A percentile compares a stretch with the other conserved stretches of the same genome.
phyloP scores from a whole-genome alignment of 2,113 vertebrate genomes.

The Sapajus apella region DNA sequence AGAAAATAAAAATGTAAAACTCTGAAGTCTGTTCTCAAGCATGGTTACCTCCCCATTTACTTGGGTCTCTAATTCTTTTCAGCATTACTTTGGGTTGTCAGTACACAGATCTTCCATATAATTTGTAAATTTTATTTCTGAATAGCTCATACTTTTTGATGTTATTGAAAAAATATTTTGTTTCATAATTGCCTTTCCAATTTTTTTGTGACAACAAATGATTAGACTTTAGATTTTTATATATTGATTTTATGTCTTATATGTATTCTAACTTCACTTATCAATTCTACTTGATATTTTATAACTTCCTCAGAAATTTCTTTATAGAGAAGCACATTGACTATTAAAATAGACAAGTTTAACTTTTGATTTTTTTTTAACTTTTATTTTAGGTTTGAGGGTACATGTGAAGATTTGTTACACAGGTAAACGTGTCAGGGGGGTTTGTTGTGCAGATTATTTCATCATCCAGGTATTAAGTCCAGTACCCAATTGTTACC shows the following conservation, averaged over 20 bases:
- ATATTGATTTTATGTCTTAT: neutral
- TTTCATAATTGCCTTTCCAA: neutral
- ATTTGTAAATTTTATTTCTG: neutral
- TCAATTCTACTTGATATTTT: neutral
- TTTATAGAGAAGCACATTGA: neutral
- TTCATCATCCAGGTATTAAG: too few relatives aligned
- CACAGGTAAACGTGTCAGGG: too few relatives aligned
- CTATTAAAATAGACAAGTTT: neutral
- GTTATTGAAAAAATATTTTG: neutral
- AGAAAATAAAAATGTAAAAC: neutral
- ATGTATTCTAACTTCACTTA: neutral
- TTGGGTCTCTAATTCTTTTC: neutral
- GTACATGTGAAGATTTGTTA: too few relatives aligned
- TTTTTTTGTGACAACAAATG: neutral
- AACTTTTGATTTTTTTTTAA: neutral
- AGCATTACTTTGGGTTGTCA: neutral
- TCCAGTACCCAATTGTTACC: too few relatives aligned
- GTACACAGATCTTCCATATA: neutral
- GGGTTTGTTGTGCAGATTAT: too few relatives aligned
- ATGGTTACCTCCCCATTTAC: neutral
- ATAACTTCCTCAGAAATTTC: neutral
- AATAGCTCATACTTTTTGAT: neutral
- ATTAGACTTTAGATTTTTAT: neutral
- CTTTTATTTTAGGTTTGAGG: neutral
- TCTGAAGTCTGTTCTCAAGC: neutral